These are phyloP conservation scores for Apolygus lucorum DNA, from an alignment of 1,140 invertebrate genomes.

Conservation along the genomic window DNA sequence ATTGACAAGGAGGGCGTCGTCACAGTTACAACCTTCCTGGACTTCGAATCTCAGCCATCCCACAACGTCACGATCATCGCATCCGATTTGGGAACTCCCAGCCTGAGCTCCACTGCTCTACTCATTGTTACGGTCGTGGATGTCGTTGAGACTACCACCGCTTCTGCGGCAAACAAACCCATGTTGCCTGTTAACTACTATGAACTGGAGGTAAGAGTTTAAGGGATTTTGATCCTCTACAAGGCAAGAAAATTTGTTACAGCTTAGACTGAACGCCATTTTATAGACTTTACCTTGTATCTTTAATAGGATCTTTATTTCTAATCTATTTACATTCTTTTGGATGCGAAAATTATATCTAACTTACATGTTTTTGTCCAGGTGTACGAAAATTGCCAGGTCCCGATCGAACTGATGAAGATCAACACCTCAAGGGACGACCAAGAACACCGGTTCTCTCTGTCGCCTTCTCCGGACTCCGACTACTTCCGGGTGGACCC, in stretches of 20 bases:
- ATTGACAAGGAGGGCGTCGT: constrained; percentile 74
- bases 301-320: too few relatives aligned
- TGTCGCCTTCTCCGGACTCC: constrained; percentile 46
- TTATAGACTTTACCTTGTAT: background rate
- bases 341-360: too few relatives aligned
- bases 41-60: constrained; percentile 55
- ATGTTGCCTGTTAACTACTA: constrained; percentile 48
- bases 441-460: constrained; percentile 38
- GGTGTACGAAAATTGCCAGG: constrained; percentile 60
- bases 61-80: constrained; percentile 72
- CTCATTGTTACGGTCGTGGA: constrained; percentile 57
- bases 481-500: constrained; percentile 59
- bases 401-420: constrained; percentile 57
- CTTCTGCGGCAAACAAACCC: constrained; percentile 23
- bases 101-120: constrained; percentile 65
- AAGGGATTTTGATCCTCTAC: too few relatives aligned
- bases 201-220: constrained; percentile 55
- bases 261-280: too few relatives aligned
- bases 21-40: constrained; percentile 60
- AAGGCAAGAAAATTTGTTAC: too few relatives aligned
- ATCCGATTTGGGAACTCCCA: constrained; percentile 72
- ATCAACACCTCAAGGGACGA: constrained; percentile 48
- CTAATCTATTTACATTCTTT: too few relatives aligned
- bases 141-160: constrained; percentile 44
- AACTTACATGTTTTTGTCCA: too few relatives aligned